Base-by-base conservation (phyloP, 2,888 invertebrate species). In the Leptinotarsa rubiginosa region DNA sequence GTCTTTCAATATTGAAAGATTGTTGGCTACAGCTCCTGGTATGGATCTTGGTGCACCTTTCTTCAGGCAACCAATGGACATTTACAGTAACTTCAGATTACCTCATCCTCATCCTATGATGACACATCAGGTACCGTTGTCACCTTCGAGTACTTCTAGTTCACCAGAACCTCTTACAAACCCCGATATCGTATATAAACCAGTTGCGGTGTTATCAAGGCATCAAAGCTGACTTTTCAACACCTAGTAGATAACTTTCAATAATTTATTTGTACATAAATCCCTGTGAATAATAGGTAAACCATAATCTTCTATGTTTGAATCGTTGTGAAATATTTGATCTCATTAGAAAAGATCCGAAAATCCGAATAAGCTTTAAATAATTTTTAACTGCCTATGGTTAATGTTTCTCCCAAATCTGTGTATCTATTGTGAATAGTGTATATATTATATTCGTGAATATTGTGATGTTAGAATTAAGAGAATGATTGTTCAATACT, bases 31-130 rank as follows among this genome's bases (percentile, higher is more conserved):
- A 83, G 88, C 72, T 72, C 86, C 71, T 83, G 69, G 80, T 49
- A 66, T 83, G 25, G 81, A 78, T 72, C 56, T 80, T 54, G 70
- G 47, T 72, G 84, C 73, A 79, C 87, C 73, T 79, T 89, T 76
- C 86, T 89, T 72, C 87, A 89, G 75, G 87, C 90, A 77, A 88
- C 89, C 87, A 1, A 87, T 90, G 80, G 90, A 91, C 65, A 86
- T 89, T 71, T 90, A 89, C 83, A 84, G 86, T 0, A 89, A 88
- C 2, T 84, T 90, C 56, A 83, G 90, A 59, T 85, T 89, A 47
- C 85, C 89, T 82, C 82, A 88, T 84, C 71, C 88, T 85, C 31
- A 87, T 62, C 88, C 73, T 12, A 77, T 83, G 77, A 78, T 82
- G 70, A 77, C 81, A 59, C 84, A 84, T 47, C 79, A 74, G 82